Evolutionary conservation across 1,140 invertebrate species (phyloP).

Genomic region (Drosophila subpulchrella): DNA sequence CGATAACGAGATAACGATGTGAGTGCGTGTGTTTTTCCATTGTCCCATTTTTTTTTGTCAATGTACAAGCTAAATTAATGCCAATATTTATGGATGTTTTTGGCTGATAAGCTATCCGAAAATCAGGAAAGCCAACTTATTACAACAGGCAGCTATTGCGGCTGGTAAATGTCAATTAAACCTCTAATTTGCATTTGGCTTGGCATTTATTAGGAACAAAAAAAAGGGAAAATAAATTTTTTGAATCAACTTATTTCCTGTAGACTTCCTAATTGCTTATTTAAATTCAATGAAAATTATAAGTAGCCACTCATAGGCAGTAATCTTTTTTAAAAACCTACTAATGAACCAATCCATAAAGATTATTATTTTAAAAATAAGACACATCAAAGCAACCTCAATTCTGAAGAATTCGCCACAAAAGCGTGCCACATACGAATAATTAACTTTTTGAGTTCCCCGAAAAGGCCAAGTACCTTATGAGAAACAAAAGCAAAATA

Average conservation of each 20-base stretch:
- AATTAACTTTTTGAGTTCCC: conserved; percentile 13
- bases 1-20: conserved; percentile 42
- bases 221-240: background rate
- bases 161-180: background rate
- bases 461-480: conserved; percentile 6
- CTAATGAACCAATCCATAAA: background rate
- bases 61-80: conserved; percentile 5
- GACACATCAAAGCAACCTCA: conserved; percentile 8
- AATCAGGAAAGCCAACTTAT: conserved; percentile 3
- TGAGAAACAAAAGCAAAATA: conserved; percentile 15
- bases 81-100: conserved; percentile 24
- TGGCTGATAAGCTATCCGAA: conserved; percentile 3
- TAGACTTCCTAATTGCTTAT: too few relatives aligned
- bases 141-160: conserved; percentile 7
- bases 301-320: too few relatives aligned
- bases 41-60: background rate
- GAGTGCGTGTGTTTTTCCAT: background rate
- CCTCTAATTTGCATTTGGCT: background rate
- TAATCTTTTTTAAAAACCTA: background rate
- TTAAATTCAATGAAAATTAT: too few relatives aligned
- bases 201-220: background rate
- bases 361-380: background rate
- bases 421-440: conserved; percentile 10
- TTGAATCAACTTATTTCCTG: too few relatives aligned
- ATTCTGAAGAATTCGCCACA: conserved; percentile 6